These are phyloP conservation scores for Cygnus atratus DNA, from an alignment of 2,113 vertebrate genomes.

Conservation along the genomic window DNA sequence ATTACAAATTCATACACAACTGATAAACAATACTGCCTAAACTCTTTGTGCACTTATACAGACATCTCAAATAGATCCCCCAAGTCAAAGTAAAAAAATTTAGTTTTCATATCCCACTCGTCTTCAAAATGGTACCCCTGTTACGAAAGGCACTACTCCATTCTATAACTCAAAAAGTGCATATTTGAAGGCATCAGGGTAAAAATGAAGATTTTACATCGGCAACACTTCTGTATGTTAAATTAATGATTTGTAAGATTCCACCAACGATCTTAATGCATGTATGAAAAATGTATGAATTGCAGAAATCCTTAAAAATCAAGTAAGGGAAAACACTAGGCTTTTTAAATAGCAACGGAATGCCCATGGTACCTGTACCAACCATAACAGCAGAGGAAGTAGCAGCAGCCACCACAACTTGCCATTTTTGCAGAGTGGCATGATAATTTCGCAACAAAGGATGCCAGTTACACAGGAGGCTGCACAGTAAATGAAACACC, in stretches of 20 bases:
- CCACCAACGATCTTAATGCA: neutral
- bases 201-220: neutral
- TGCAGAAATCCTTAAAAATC: neutral
- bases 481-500: neutral
- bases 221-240: neutral
- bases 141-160: neutral
- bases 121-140: neutral
- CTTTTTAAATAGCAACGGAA: neutral
- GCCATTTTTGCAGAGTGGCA: neutral
- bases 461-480: neutral
- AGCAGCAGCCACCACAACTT: neutral
- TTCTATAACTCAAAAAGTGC: neutral
- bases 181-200: neutral
- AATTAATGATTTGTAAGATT: neutral
- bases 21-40: neutral
- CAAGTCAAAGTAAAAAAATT: neutral
- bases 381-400: neutral
- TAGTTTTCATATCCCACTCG: neutral
- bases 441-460: neutral
- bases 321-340: neutral
- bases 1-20: neutral
- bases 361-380: neutral
- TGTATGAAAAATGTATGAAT: rapidly evolving
- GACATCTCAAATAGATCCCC: neutral
- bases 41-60: neutral